A percentile compares a stretch with the other conserved stretches of the same genome.
Evolutionary conservation across 2,888 invertebrate genomes (phyloP).

Genomic region (Orthonevra nobilis): DNA sequence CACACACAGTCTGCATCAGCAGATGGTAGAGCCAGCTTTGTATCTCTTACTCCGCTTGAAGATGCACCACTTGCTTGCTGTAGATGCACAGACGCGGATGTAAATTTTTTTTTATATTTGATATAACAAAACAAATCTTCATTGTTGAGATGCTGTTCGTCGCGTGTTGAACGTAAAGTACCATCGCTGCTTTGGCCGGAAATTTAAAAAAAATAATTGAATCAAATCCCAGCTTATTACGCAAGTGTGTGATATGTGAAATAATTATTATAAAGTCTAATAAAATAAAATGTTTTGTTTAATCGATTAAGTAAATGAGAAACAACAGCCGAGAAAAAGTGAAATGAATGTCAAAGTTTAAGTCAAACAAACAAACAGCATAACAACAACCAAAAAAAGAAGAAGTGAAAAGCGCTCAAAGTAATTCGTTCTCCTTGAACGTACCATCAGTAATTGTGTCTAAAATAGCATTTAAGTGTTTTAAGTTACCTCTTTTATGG

Average conservation of each 20-base stretch:
- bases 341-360: conserved; percentile 28
- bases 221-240: conserved; percentile 23
- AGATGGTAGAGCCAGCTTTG: conserved; percentile 13
- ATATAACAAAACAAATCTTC: conserved; percentile 20
- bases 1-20: conserved; percentile 5
- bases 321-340: conserved; percentile 14
- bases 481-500: conserved; percentile 9
- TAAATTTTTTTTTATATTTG: conserved; percentile 4
- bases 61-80: conserved; percentile 40
- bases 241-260: conserved; percentile 11
- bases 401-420: conserved; percentile 31
- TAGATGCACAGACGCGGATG: conserved; percentile 50
- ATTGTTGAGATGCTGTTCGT: conserved; percentile 29
- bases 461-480: conserved; percentile 27
- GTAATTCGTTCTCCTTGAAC: conserved; percentile 1
- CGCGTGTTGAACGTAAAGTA: conserved; percentile 16
- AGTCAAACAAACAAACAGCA: background rate
- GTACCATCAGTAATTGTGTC: conserved; percentile 10
- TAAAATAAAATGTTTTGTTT: conserved; percentile 31
- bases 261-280: background rate
- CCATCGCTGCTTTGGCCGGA: conserved; percentile 15
- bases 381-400: conserved; percentile 16
- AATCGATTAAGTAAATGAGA: conserved; percentile 42
- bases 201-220: too few relatives aligned
- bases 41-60: conserved; percentile 37